Evolutionary conservation across 2,888 invertebrate genomes (phyloP), one percentile per base, ranked within the genome.

Genomic region (Spisula solida): DNA sequence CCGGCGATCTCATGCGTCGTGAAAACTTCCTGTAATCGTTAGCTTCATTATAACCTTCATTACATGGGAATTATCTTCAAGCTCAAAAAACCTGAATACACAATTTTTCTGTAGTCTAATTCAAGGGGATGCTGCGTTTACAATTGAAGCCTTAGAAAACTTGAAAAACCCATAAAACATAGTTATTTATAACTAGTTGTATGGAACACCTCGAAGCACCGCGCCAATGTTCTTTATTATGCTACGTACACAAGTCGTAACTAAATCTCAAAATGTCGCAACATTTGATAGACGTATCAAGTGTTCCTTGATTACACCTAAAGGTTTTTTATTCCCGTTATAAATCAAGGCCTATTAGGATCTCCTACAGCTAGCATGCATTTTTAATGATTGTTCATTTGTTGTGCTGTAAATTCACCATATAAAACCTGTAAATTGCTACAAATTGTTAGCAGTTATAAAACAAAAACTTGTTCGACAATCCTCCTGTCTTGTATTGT

Each of bases 301-400:
- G 78, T 79, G 78, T 85, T 55, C 1, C 10, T 2, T 79, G 55
- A 85, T 85, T 85, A 79, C 79, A 55, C 85, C 56, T 79, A 79
- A 84, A 85, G 70, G 85, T 85, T 79, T 47, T 79, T 78, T 55
- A 48, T 78, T 34, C 55, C 34, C 12, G 79, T 56, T 79, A 81
- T 91, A 85, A 89, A 91, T 91, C 91, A 91, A 89, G 88, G 83
- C 87, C 89, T 91, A 91, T 91, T 91, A 91, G 87, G 60, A 81
- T 88, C 85, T 83, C 91, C 91, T 60, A 88, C 84, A 81, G 88
- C 47, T 25, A 47, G 81, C 88, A 91, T 91, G 88, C 91, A 91
- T 89, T 91, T 91, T 91, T 91, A 89, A 91, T 91, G 91, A 88
- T 70, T 88, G 87, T 85, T 88, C 91, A 86, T 91, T 91, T 89